Percentiles rank a stretch among this genome's conserved stretches.
Conservation (phyloP, 2,113 vertebrate species). For the Paratilapia polleni region DNA sequence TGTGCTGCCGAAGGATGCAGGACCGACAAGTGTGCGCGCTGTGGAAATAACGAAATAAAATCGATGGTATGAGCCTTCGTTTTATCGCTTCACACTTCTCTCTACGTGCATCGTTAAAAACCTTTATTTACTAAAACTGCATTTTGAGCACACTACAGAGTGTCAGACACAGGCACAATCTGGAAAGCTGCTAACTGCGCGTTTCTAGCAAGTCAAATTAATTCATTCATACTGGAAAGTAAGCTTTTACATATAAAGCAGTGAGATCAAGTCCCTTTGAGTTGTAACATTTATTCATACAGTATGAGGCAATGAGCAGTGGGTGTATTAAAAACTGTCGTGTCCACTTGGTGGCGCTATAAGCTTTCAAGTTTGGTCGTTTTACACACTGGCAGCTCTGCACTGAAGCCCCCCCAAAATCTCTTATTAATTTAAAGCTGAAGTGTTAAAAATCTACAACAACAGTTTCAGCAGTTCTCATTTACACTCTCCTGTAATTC, state of each 20-base stretch:
- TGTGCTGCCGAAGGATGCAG: constrained; percentile 32
- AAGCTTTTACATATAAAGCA: not conserved
- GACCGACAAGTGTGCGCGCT: not conserved
- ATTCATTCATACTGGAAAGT: not conserved
- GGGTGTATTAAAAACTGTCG: not conserved
- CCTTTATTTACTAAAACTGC: constrained; percentile 7
- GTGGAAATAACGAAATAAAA: not conserved
- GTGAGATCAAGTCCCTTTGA: not conserved
- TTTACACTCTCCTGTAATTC: not conserved
- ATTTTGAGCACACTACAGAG: not conserved
- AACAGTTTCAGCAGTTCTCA: not conserved
- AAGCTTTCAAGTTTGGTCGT: not conserved
- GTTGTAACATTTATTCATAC: not conserved
- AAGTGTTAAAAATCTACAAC: not conserved
- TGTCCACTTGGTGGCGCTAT: constrained; percentile 40
- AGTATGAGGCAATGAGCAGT: not conserved
- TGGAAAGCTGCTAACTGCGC: not conserved
- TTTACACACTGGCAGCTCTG: not conserved
- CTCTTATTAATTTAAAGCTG: no score
- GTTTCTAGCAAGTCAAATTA: not conserved
- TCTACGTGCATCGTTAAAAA: not conserved
- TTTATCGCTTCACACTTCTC: not conserved
- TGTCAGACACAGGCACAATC: not conserved
- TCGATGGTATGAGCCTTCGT: no score
- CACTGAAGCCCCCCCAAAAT: no score